Base-by-base conservation (phyloP, 2,888 invertebrate species). In the Cataglyphis livida region DNA sequence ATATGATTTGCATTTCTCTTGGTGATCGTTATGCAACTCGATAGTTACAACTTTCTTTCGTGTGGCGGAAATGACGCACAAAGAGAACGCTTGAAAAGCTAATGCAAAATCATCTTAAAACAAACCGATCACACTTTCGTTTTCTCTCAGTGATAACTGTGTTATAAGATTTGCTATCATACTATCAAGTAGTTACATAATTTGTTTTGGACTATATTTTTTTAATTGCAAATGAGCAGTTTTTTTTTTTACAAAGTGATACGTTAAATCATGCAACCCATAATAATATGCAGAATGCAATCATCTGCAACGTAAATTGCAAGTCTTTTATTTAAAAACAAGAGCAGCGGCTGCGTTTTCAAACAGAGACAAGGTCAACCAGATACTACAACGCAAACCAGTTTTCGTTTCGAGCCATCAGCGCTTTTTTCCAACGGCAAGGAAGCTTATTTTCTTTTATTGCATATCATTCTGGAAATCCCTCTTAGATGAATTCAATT, bases 281-380 rank as follows among this genome's bases (percentile, higher is more conserved):
- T 25, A 28, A 25, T 25, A 18, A 12, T 61, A 54, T 32, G 38
- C 4, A 51, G n/a, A 82, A 57, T 62, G 12, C 32, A 35, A n/a
- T 51, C 6, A 74, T 66, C 59, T 54, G 59, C 54, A 57, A 65
- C 73, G 59, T 38, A 10, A 75, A 28, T 41, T 66, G 76, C 62
- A 21, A 79, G 18, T 68, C n/a, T 51, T 51, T n/a, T 61, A 76
- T 59, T 65, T 57, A 76, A 1, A 48, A 82, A 81, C 68, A 86
- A 85, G 88, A 84, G 90, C 6, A 35, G 92, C 86, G 90, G 91
- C 91, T 51, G 91, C 91, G 81, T 90, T 91, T 92, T 81, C 71
- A 71, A 89, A 84, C 61, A 87, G 83, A 78, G 81, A 84, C 89
- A 89, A 92, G 92, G 92, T 90, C 86, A 82, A 70, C 87, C 71